Base-by-base conservation (phyloP, 2,797 vertebrate genomes). In the Manis javanica region DNA sequence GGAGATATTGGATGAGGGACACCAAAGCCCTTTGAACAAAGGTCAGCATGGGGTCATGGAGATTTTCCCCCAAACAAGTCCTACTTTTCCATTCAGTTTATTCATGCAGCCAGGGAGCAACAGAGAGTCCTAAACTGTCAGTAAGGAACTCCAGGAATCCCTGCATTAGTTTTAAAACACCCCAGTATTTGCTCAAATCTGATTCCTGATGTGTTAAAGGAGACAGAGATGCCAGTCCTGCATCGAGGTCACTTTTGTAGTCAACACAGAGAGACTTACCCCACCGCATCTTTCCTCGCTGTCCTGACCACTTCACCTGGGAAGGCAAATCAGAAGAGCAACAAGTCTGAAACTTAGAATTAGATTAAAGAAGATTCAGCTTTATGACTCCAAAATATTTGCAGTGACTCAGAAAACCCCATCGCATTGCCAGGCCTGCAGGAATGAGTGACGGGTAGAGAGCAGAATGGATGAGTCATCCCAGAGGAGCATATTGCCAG, bases 141-240 rank as follows among this genome's bases (percentile, higher is more conserved):
- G 1, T 0, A 0, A 61, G 19, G 75, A 79, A 42, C 31, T 79
- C 88, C 15, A 13, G 91, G 92, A 82, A 51, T 6, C 24, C 7
- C 37, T 10, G 37, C 5, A 16, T 9, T 37, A 10, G 39, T 18
- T 71, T 53, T n/a, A 13, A 39, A 49, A 55, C 46, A 15, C 21
- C 5, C 34, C 0, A 3, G 5, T 10, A 5, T 55, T 13, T 31
- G 21, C 46, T 64, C 0, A 0, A 11, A 12, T 74, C 57, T 5
- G 59, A 42, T 57, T 79, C 11, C 39, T n/a, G 42, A 26, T 2
- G 4, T 9, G 0, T 3, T 51, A 49, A 34, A 71, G 53, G 51
- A 68, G 57, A 69, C 1, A 1, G 57, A 92, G 42, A 29, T 5
- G 31, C 23, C 29, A 21, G 6, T 14, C 23, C 4, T n/a, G 24